Evolutionary conservation across 2,113 vertebrate species (phyloP), one percentile per base, ranked within the genome.

Genomic region (Peromyscus californicus): DNA sequence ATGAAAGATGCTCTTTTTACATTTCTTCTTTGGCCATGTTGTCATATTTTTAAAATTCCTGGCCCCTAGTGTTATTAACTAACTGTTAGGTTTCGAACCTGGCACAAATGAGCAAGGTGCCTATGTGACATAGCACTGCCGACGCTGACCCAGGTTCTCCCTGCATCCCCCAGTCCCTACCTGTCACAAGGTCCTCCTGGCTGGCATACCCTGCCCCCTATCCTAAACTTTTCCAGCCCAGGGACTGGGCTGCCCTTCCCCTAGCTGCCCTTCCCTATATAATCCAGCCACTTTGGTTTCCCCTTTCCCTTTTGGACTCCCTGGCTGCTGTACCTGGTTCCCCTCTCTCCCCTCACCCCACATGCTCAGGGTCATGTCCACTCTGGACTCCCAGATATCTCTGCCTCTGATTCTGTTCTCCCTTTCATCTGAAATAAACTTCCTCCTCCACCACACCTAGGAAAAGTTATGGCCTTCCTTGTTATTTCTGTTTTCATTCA

Each of bases 41-140:
- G 36, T 76, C 42, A 48, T 93, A 65, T 75, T 96, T 89, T 84
- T 31, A 80, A 72, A 48, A 8, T 90, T 76, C 19, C 29, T 85
- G 26, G 42, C 5, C 88, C 45, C 80, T 79, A 84, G 57, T 94
- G 10, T 90, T 87, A 91, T 75, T 86, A 89, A 78, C 45, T 78
- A 16, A 48, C 75, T 74, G n/a, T 74, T 74, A 39, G 70, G 70
- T 39, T 22, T n/a, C 36, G n/a, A 17, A n/a, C 36, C 70, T n/a
- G 36, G 70, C 17, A 21, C 8, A 74, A 39, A 72, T n/a, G 69
- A 16, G 36, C 7, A 19, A 72, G 6, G 17, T 19, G 36, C 36
- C 69, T 72, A 72, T 17, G n/a, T 72, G n/a, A 72, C 36, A 72
- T 1, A 7, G n/a, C 69, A 74, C 21, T 4, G 17, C 19, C 22